These are phyloP conservation scores for Xyrauchen texanus DNA, from an alignment of 2,113 vertebrate genomes.

Conservation along the genomic window DNA sequence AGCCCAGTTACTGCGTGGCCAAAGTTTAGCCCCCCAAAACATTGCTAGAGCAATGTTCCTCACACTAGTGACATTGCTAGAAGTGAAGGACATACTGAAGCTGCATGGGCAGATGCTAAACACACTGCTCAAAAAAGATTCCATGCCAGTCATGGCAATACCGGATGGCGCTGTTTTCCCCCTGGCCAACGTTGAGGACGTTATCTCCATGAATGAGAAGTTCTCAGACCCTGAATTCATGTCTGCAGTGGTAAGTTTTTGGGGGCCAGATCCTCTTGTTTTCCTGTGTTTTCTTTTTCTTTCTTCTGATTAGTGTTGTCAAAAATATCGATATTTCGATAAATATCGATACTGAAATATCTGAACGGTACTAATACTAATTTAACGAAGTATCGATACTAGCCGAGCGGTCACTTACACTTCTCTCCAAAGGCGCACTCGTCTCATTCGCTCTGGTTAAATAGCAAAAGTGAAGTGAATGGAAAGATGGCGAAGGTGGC, in stretches of 20 bases:
- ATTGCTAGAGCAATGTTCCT: constrained; percentile 6
- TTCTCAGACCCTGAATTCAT: constrained; percentile 3
- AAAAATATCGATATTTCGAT: no score
- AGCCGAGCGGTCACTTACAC: no score
- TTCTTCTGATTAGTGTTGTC: no score
- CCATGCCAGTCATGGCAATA: not conserved
- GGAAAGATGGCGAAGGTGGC: no score
- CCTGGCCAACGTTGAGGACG: constrained; percentile 6
- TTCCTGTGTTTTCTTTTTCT: not conserved
- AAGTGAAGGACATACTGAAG: not conserved
- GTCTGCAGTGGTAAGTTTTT: constrained; percentile 9
- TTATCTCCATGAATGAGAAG: constrained; percentile 9
- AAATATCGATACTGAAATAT: no score
- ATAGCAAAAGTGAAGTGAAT: no score
- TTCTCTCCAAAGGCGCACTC: no score
- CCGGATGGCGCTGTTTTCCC: not conserved
- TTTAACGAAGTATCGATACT: no score
- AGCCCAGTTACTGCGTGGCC: constrained; percentile 13
- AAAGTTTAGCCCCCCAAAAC: not conserved
- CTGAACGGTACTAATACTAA: no score
- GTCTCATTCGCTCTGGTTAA: no score
- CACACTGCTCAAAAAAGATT: constrained; percentile 17
- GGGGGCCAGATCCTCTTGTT: constrained; percentile 3
- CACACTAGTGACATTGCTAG: constrained; percentile 3
- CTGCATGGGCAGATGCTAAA: constrained; percentile 17